Evolutionary conservation across 1,140 invertebrate genomes (phyloP).

Genomic region (Cotesia typhae): DNA sequence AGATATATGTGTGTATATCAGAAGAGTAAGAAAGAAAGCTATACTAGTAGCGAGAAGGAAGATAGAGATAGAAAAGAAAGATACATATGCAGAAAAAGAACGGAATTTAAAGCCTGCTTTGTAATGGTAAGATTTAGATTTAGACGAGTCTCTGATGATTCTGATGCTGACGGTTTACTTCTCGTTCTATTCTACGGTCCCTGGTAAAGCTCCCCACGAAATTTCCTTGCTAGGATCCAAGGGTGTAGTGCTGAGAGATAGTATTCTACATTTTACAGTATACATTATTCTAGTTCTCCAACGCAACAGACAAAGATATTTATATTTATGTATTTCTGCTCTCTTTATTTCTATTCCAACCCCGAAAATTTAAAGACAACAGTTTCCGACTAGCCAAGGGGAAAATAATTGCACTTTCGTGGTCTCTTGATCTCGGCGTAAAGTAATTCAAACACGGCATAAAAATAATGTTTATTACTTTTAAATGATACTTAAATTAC

Average conservation of each 20-base stretch:
- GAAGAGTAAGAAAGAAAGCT: constrained; percentile 10
- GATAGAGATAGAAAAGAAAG: neutral
- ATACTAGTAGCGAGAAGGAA: neutral
- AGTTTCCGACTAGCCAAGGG: constrained; percentile 15
- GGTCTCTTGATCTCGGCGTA: constrained; percentile 58
- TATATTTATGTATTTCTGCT: neutral
- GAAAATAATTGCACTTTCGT: constrained; percentile 61
- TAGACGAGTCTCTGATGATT: neutral
- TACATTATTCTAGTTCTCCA: neutral
- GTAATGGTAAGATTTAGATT: neutral
- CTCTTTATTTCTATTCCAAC: constrained; percentile 1
- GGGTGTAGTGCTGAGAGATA: constrained; percentile 13
- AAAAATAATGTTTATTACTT: constrained; percentile 66
- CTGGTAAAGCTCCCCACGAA: constrained; percentile 9
- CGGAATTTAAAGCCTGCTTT: constrained; percentile 15
- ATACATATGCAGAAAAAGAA: constrained; percentile 1
- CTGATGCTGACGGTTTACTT: constrained; percentile 19
- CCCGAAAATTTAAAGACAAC: constrained; percentile 29
- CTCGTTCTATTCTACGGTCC: constrained; percentile 30
- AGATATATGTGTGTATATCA: too few relatives aligned
- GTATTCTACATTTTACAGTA: constrained; percentile 4
- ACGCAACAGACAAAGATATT: neutral
- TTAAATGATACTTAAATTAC: constrained; percentile 48
- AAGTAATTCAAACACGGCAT: constrained; percentile 63
- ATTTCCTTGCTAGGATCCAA: constrained; percentile 2